These are phyloP conservation scores for Oreochromis grahami DNA, from an alignment of 2,797 vertebrate species.

Conservation along the genomic window DNA sequence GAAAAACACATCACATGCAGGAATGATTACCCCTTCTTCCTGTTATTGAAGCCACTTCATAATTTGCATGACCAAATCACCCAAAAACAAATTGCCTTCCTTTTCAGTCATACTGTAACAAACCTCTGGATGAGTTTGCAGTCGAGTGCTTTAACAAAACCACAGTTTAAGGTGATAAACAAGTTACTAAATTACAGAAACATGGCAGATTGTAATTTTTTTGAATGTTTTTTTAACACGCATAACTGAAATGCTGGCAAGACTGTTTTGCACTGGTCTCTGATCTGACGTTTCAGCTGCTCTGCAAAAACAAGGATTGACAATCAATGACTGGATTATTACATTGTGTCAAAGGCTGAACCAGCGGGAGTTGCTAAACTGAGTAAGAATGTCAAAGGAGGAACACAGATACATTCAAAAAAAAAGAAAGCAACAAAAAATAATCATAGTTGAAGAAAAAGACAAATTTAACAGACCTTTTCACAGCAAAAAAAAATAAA, in stretches of 20 bases:
- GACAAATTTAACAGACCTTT: background rate
- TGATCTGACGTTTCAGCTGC: background rate
- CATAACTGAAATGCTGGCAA: background rate
- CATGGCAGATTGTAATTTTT: background rate
- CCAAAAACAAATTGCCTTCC: background rate
- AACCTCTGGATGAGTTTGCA: background rate
- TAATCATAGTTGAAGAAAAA: background rate
- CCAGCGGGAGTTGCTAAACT: background rate
- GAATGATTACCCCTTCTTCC: background rate
- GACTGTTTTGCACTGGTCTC: background rate
- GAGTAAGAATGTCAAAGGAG: background rate
- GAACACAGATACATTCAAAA: background rate
- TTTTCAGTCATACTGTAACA: background rate
- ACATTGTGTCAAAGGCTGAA: background rate
- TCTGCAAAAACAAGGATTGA: background rate
- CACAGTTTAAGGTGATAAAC: background rate
- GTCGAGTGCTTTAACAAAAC: background rate
- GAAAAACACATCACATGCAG: background rate
- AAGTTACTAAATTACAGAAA: background rate
- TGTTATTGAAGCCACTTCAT: background rate
- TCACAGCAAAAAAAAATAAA: background rate
- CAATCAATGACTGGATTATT: slow-evolving; percentile 2
- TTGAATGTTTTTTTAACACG: background rate
- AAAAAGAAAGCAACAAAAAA: background rate
- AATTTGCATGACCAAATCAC: background rate